Conservation (phyloP, 2,113 vertebrate species). For the Gasterosteus nipponicus region DNA sequence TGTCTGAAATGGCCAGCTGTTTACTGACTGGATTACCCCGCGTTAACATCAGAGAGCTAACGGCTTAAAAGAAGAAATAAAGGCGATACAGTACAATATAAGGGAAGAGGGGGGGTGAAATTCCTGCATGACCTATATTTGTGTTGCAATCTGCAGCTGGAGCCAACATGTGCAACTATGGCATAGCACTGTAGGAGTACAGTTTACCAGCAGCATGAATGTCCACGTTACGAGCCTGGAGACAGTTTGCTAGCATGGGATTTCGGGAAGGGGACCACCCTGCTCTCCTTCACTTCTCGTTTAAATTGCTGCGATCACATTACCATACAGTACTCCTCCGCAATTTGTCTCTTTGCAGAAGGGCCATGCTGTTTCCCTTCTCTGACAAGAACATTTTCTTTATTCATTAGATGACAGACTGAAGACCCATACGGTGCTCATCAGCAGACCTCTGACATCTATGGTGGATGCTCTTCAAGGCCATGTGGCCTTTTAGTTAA, state of each 20-base stretch:
- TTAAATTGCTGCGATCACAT: neutral
- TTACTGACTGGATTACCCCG: conserved; percentile 64
- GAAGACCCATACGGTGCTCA: neutral
- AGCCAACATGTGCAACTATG: conserved; percentile 34
- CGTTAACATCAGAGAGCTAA: conserved; percentile 50
- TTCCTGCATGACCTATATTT: conserved; percentile 53
- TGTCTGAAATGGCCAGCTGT: conserved; percentile 59
- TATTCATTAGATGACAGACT: neutral
- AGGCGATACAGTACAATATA: conserved; percentile 36
- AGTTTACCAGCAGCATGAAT: conserved; percentile 41
- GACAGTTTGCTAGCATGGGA: conserved; percentile 3
- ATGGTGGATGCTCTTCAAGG: neutral
- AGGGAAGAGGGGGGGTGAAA: neutral
- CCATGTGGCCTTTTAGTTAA: neutral
- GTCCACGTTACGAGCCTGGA: conserved; percentile 44
- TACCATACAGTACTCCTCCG: neutral
- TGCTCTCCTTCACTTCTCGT: neutral
- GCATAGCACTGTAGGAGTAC: conserved; percentile 21
- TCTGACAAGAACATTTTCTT: neutral
- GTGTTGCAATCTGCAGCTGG: conserved; percentile 29
- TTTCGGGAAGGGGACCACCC: neutral
- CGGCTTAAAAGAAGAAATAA: conserved; percentile 33
- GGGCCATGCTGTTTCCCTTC: neutral
- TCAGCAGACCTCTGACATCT: neutral
- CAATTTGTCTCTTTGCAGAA: conserved; percentile 13